These are phyloP conservation scores for Napeogenes sylphis DNA, from an alignment of 2,888 invertebrate species.

Conservation along the genomic window DNA sequence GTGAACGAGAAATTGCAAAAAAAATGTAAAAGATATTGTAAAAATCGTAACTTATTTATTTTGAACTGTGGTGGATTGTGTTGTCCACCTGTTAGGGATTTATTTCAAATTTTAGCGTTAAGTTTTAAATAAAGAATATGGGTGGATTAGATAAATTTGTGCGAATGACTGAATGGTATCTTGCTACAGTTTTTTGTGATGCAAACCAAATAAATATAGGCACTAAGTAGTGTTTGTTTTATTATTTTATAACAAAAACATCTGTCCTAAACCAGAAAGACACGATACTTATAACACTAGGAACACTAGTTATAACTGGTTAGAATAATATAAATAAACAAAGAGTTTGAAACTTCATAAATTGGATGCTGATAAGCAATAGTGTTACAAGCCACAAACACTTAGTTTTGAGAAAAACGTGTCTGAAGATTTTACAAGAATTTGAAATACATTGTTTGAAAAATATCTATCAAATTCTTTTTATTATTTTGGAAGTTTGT, in stretches of 20 bases:
- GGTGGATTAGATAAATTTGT: conserved; percentile 28
- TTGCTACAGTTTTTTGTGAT: conserved; percentile 51
- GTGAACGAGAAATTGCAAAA: conserved; percentile 34
- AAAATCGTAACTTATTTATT: conserved; percentile 54
- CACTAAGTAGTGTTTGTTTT: conserved; percentile 33
- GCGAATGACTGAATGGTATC: conserved; percentile 32
- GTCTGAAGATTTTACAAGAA: too few relatives aligned
- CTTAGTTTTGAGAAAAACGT: too few relatives aligned
- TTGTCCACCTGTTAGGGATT: conserved; percentile 24
- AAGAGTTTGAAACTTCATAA: too few relatives aligned
- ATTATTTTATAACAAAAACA: conserved; percentile 13
- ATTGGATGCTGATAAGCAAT: too few relatives aligned
- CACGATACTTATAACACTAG: too few relatives aligned
- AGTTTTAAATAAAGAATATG: conserved; percentile 31
- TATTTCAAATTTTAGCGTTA: conserved; percentile 32
- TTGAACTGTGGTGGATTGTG: conserved; percentile 31
- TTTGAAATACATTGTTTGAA: too few relatives aligned
- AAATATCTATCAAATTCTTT: too few relatives aligned
- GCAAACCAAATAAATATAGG: conserved; percentile 67
- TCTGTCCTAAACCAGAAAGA: too few relatives aligned
- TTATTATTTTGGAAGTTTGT: too few relatives aligned
- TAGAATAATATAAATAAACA: too few relatives aligned
- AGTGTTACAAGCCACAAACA: too few relatives aligned
- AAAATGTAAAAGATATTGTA: conserved; percentile 48
- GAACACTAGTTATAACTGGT: too few relatives aligned